Base-by-base conservation (phyloP, 2,797 vertebrate species). In the Heteromormyrus szaboi region DNA sequence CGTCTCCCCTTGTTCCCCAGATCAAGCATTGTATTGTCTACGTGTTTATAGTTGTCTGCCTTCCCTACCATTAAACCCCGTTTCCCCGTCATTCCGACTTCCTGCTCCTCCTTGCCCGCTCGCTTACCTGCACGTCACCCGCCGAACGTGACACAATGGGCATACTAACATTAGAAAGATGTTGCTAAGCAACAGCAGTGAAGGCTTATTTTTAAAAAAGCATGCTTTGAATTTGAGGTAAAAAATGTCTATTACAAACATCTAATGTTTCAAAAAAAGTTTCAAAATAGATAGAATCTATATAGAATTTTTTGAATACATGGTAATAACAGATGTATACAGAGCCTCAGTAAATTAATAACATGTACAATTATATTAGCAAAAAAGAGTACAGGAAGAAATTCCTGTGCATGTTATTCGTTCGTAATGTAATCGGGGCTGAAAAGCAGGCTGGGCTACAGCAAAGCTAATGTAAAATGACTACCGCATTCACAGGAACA, bases 181-280 rank as follows among this genome's bases (percentile, higher is more conserved):
- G 54, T 84, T 88, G 54, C 54, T 79, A 25, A 29, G 79, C 88
- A 84, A 22, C 88, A 46, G 79, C 53, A 29, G n/a, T 48, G 19
- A n/a, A 33, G 79, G 51, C 17, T 41, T 46, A 50, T 54, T 88
- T 41, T 84, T 50, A 2, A 51, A 22, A 59, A 83, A n/a, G 11
- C 48, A 85, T 50, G 9, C n/a, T 51, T 85, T 12, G 22, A 48
- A 85, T 85, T 29, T 4, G 11, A 76, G 12, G 29, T 41, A 76
- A 76, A 76, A 85, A 25, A 48, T 50, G 44, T 51, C n/a, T 51
- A 11, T 85, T 22, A 6, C 46, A 85, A 85, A 85, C n/a, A 85
- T 9, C 3, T 51, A 22, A 84, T 65, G 59, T 25, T 65, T 65
- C 59, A 65, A 62, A 62, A 62, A 25, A 59, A 56, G 59, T 65